Conservation (phyloP, 2,888 invertebrate genomes). For the Idaea aversata region DNA sequence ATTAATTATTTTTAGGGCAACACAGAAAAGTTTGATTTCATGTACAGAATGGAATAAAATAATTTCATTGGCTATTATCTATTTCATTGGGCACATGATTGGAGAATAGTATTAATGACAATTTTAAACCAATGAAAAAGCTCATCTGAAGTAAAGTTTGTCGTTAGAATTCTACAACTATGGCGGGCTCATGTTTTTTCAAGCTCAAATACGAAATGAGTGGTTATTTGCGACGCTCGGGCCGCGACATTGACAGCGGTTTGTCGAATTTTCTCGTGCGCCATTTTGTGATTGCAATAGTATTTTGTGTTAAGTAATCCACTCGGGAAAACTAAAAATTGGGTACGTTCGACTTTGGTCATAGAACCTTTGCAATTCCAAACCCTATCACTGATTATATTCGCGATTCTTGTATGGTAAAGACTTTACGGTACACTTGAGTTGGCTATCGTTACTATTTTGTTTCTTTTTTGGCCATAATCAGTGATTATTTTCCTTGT, state of each 20-base stretch:
- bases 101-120: not conserved
- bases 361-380: slow-evolving; percentile 37
- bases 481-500: slow-evolving; percentile 24
- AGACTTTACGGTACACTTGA: slow-evolving; percentile 31
- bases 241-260: slow-evolving; percentile 76
- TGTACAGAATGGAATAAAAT: not conserved
- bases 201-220: slow-evolving; percentile 75
- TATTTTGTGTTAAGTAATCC: slow-evolving; percentile 71
- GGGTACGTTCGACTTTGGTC: slow-evolving; percentile 56
- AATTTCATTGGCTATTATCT: not conserved
- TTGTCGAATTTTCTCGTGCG: slow-evolving; percentile 74
- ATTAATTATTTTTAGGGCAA: not conserved
- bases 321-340: slow-evolving; percentile 46
- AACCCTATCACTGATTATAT: slow-evolving; percentile 38
- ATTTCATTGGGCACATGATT: not conserved
- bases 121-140: slow-evolving; percentile 5
- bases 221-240: slow-evolving; percentile 72
- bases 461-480: slow-evolving; percentile 42
- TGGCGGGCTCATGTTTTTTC: slow-evolving; percentile 79
- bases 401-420: slow-evolving; percentile 48
- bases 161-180: slow-evolving; percentile 55
- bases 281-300: slow-evolving; percentile 75
- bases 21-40: not conserved
- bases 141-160: slow-evolving; percentile 15
- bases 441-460: slow-evolving; percentile 46